Evolutionary conservation across 2,113 vertebrate genomes (phyloP).

Genomic region (Leptosomus discolor): DNA sequence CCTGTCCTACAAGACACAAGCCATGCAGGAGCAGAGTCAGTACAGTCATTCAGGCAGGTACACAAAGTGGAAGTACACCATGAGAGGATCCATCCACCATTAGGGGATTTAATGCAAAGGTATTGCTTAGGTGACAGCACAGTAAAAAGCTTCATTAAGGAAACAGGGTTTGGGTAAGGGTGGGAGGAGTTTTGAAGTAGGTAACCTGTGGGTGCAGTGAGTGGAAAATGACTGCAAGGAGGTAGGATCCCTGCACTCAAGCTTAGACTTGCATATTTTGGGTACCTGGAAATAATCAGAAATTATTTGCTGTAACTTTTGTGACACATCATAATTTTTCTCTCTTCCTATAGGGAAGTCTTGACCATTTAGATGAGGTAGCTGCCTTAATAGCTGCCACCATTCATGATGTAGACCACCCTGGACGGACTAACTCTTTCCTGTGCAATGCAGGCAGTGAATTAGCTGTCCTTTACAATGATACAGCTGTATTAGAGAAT

Average conservation of each 20-base stretch:
- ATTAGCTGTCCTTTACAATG: slow-evolving; percentile 93
- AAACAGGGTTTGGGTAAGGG: background rate
- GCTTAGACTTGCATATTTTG: background rate
- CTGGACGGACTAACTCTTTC: slow-evolving; percentile 94
- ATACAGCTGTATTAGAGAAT: slow-evolving; percentile 92
- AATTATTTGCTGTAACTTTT: background rate
- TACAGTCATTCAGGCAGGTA: background rate
- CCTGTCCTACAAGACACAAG: background rate
- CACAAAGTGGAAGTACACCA: background rate
- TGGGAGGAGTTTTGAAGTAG: background rate
- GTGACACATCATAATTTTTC: background rate
- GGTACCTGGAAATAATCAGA: background rate
- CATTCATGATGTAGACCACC: slow-evolving; percentile 93
- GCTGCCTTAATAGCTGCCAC: slow-evolving; percentile 93
- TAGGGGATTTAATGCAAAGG: background rate
- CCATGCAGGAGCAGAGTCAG: background rate
- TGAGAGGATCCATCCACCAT: background rate
- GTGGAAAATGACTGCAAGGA: background rate
- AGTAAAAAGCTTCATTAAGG: background rate
- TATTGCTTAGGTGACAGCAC: background rate
- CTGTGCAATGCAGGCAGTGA: slow-evolving; percentile 94
- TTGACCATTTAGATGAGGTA: slow-evolving; percentile 91
- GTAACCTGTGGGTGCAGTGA: background rate
- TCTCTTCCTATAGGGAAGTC: slow-evolving; percentile 76
- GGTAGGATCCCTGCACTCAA: background rate